These are phyloP conservation scores for Hydropsyche tenuis DNA, from an alignment of 1,140 invertebrate genomes.

Conservation along the genomic window DNA sequence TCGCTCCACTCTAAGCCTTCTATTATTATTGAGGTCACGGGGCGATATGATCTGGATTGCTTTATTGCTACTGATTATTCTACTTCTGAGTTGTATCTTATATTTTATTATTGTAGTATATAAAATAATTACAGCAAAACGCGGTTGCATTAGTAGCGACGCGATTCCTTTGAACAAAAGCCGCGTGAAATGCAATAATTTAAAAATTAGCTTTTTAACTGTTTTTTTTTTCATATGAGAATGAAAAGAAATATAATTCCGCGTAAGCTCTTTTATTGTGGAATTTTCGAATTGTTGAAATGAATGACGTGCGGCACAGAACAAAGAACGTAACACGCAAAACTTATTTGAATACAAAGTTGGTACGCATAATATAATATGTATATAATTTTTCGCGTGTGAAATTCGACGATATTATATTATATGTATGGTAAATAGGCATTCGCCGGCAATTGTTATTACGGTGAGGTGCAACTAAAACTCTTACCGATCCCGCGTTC, in stretches of 20 bases:
- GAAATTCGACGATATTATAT: too few species aligned
- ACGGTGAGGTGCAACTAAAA: too few species aligned
- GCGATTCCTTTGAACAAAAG: neutral
- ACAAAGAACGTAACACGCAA: slow-evolving; percentile 7
- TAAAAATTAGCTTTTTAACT: slow-evolving; percentile 10
- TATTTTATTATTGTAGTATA: neutral
- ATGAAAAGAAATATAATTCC: neutral
- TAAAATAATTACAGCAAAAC: neutral
- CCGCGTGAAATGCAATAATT: slow-evolving; percentile 20
- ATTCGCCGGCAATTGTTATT: too few species aligned
- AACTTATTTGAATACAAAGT: neutral
- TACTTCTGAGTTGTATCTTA: neutral
- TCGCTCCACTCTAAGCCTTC: neutral
- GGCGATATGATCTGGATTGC: slow-evolving; percentile 3
- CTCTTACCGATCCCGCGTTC: neutral
- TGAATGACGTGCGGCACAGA: neutral
- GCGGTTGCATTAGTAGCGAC: neutral
- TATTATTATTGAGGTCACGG: neutral
- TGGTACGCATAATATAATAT: slow-evolving; percentile 10
- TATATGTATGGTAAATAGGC: too few species aligned
- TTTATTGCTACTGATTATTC: slow-evolving; percentile 7
- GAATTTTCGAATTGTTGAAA: neutral
- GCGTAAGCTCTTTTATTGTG: neutral
- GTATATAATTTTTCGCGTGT: neutral
- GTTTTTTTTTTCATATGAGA: neutral